Percentiles rank a stretch among this genome's conserved stretches.
Conservation (phyloP, 2,888 invertebrate species). For the Orthosia incerta region DNA sequence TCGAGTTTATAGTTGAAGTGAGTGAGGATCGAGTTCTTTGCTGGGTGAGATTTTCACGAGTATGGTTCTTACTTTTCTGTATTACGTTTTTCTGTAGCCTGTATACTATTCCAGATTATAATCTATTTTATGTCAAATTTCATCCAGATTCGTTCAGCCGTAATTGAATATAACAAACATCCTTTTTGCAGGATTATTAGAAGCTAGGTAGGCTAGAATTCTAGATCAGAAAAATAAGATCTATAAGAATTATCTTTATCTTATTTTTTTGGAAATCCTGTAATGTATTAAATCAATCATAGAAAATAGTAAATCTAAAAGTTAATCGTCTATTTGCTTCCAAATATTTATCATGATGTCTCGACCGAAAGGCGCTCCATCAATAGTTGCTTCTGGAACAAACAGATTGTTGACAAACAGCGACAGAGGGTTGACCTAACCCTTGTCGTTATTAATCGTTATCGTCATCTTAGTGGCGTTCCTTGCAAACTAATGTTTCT, state of each 20-base stretch:
- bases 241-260: no score
- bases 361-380: neutral
- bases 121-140: no score
- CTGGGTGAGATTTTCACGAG: neutral
- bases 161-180: no score
- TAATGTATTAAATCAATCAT: neutral
- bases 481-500: neutral
- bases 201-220: no score
- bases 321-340: neutral
- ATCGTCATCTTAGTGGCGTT: constrained; percentile 11
- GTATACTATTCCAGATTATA: no score
- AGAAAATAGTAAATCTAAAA: neutral
- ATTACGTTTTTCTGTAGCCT: no score
- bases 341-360: constrained; percentile 7
- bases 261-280: neutral
- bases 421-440: constrained; percentile 9
- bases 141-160: no score
- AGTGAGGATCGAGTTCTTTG: neutral
- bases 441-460: constrained; percentile 40
- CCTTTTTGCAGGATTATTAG: no score
- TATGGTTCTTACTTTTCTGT: neutral
- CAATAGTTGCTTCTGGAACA: constrained; percentile 9
- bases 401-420: constrained; percentile 36
- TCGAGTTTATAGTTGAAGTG: constrained; percentile 15
- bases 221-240: no score